Base-by-base conservation (phyloP, 2,797 vertebrate genomes). In the Chlorospingus flavigularis region DNA sequence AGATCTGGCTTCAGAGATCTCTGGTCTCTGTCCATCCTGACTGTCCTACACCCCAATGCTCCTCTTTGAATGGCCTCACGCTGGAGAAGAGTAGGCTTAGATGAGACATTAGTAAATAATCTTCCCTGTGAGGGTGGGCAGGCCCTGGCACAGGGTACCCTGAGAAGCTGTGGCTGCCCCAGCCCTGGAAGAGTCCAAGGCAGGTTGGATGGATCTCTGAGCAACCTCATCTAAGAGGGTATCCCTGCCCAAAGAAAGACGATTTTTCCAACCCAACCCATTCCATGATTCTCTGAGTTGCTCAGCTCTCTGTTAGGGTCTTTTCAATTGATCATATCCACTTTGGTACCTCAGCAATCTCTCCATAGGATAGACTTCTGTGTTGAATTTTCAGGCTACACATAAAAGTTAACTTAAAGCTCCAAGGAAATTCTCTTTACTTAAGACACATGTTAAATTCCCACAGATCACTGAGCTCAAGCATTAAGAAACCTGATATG, bases 361-460 rank as follows among this genome's bases (percentile, higher is more conserved):
- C 51, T 67, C 66, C 4, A 15, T 0, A 70, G 55, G 26, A 89
- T 1, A 55, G 18, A 66, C 7, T 31, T 50, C 19, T 0, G 0
- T 62, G 37, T 5, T 70, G 54, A 83, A 70, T 84, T 88, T 88
- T 63, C 79, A 92, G 51, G 37, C 23, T 48, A 18, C 0, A 1
- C 48, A 53, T 19, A 21, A 2, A 94, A 91, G 35, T 67, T 72
- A 55, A 80, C 33, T 70, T 48, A 62, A 91, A 86, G 60, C 87
- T 91, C 62, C 62, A 62, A 76, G 73, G 90, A 94, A 84, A 86
- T 91, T 57, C 66, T 88, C 51, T 66, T 90, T 89, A 83, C 25
- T 86, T 92, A 91, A 94, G 57, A 81, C 25, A 78, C 33, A 12
- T 37, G 50, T 76, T 94, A 68, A 88, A 86, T 86, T 95, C 90